Evolutionary conservation across 2,797 vertebrate species (phyloP).

Genomic region (Phataginus tetradactyla): DNA sequence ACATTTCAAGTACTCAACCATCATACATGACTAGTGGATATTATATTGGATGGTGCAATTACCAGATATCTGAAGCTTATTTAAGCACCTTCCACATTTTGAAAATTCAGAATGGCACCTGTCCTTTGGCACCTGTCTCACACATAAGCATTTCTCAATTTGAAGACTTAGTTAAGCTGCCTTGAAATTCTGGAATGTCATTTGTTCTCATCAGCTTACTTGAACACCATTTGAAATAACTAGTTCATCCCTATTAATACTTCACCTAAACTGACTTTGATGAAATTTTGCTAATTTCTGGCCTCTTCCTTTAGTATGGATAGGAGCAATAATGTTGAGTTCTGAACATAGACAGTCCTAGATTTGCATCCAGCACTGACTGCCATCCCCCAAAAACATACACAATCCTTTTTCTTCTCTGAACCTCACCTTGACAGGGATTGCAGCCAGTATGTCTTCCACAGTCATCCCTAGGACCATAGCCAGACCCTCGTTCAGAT

Average conservation of each 20-base stretch:
- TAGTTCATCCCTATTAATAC: background rate
- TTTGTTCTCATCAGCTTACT: background rate
- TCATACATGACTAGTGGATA: background rate
- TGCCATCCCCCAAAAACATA: background rate
- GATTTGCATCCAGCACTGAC: background rate
- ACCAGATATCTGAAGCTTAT: background rate
- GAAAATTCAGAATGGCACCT: conserved; percentile 1
- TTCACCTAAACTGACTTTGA: background rate
- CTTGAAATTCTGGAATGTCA: background rate
- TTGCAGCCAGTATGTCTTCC: conserved; percentile 77
- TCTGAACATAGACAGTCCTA: background rate
- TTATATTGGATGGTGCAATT: background rate
- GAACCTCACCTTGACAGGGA: conserved; percentile 82
- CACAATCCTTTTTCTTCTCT: background rate
- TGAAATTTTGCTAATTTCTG: background rate
- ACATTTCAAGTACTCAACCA: background rate
- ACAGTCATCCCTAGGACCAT: conserved; percentile 79
- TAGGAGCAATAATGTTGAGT: background rate
- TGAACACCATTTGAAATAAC: background rate
- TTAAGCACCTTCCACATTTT: background rate
- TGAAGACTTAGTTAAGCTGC: background rate
- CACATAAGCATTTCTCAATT: background rate
- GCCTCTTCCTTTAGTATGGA: background rate
- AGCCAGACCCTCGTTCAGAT: conserved; percentile 81
- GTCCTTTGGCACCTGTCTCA: background rate